A percentile compares a stretch with the other conserved stretches of the same genome.
Conservation (phyloP, 2,113 vertebrate species). For the Hippocampus barbouri region DNA sequence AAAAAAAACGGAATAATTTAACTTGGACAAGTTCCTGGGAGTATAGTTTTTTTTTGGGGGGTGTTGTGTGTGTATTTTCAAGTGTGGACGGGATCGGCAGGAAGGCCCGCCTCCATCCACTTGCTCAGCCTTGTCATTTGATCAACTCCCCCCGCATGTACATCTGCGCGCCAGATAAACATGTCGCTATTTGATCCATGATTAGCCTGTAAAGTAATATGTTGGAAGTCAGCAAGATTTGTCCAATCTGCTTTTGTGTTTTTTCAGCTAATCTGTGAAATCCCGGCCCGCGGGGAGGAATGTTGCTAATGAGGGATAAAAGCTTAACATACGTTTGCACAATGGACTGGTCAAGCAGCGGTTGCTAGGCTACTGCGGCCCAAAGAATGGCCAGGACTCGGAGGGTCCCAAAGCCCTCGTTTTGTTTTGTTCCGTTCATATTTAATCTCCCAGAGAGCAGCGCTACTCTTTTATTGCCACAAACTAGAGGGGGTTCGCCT, state of each 20-base stretch:
- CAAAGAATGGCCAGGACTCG: slow-evolving; percentile 72
- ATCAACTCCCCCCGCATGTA: slow-evolving; percentile 48
- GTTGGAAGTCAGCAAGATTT: slow-evolving; percentile 76
- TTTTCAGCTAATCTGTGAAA: slow-evolving; percentile 79
- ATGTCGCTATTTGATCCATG: slow-evolving; percentile 67
- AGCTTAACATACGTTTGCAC: slow-evolving; percentile 75
- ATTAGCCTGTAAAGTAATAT: slow-evolving; percentile 71
- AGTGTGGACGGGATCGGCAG: slow-evolving; percentile 11
- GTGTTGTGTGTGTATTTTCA: not conserved
- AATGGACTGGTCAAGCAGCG: slow-evolving; percentile 75
- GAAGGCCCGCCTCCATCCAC: slow-evolving; percentile 22
- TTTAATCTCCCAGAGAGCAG: slow-evolving; percentile 74
- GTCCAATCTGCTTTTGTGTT: slow-evolving; percentile 71
- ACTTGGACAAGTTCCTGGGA: slow-evolving; percentile 38
- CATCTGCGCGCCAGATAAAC: slow-evolving; percentile 53
- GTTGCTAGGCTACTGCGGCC: slow-evolving; percentile 78
- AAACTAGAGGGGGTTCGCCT: slow-evolving; percentile 62
- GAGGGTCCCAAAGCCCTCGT: slow-evolving; percentile 70
- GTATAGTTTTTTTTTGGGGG: slow-evolving; percentile 18
- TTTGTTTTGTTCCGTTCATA: slow-evolving; percentile 77
- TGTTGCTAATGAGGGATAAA: slow-evolving; percentile 72
- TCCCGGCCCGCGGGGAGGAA: slow-evolving; percentile 74
- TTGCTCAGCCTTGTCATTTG: slow-evolving; percentile 38
- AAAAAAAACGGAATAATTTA: slow-evolving; percentile 28
- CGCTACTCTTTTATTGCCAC: slow-evolving; percentile 66